phyloP scores from a whole-genome alignment of 2,113 vertebrate species.

The Zosterops japonicus region DNA sequence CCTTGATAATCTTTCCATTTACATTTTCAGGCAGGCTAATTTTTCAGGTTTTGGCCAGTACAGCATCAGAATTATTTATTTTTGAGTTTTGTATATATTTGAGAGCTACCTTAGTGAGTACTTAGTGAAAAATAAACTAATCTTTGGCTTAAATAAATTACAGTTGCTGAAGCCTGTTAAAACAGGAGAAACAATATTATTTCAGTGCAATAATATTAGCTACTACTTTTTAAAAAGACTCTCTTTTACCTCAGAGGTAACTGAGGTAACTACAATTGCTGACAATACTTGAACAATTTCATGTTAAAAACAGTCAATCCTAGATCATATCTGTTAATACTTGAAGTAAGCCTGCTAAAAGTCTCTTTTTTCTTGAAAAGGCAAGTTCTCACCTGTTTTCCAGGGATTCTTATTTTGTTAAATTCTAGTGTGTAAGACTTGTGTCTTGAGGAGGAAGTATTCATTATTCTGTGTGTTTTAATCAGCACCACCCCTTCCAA shows the following conservation, averaged over 20 bases:
- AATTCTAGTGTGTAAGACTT: conserved; percentile 34
- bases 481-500: background rate
- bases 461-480: conserved; percentile 34
- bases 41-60: conserved; percentile 29
- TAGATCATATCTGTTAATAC: conserved; percentile 50
- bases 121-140: background rate
- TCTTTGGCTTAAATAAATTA: conserved; percentile 24
- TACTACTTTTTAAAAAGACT: background rate
- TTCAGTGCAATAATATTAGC: background rate
- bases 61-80: conserved; percentile 23
- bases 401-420: conserved; percentile 30
- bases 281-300: conserved; percentile 36
- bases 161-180: conserved; percentile 1
- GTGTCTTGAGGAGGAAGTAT: conserved; percentile 14
- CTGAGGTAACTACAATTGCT: conserved; percentile 57
- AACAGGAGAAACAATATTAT: background rate
- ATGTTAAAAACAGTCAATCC: conserved; percentile 39
- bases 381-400: conserved; percentile 33
- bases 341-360: conserved; percentile 39
- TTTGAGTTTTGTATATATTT: conserved; percentile 10
- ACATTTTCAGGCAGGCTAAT: conserved; percentile 45
- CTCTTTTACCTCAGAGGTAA: background rate
- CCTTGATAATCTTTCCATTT: conserved; percentile 63
- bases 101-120: background rate
- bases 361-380: conserved; percentile 49